phyloP scores from a whole-genome alignment of 1,140 invertebrate species.

The Drosophila mojavensis region DNA sequence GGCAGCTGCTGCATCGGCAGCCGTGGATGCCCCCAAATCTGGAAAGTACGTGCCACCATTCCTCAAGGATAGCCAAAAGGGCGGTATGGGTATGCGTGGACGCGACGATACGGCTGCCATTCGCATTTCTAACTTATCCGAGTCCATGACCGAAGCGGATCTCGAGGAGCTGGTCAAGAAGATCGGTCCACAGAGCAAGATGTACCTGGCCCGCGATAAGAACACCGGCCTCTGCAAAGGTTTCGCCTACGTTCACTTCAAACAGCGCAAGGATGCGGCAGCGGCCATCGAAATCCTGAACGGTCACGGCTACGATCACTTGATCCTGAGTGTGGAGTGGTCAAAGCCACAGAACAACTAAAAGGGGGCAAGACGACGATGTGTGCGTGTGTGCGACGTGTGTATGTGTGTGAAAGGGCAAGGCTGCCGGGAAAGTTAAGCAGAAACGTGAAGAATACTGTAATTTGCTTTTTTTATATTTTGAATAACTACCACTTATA shows the following conservation, averaged over 20 bases:
- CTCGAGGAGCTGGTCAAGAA: conserved; percentile 96
- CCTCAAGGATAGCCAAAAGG: conserved; percentile 92
- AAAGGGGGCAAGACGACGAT: not conserved
- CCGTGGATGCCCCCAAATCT: conserved; percentile 84
- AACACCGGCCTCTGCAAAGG: conserved; percentile 93
- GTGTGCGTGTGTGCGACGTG: conserved; percentile 12
- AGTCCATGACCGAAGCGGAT: conserved; percentile 97
- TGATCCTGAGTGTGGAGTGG: conserved; percentile 99
- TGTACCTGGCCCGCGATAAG: conserved; percentile 95
- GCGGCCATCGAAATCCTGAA: conserved; percentile 95
- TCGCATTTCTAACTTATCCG: conserved; percentile 98
- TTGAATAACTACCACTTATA: conserved; percentile 29
- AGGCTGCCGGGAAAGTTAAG: not conserved
- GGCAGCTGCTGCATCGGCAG: conserved; percentile 66
- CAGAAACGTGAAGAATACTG: not conserved
- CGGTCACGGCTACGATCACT: conserved; percentile 98
- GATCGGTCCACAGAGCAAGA: conserved; percentile 87
- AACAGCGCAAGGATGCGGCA: conserved; percentile 94
- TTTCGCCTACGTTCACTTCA: conserved; percentile 99
- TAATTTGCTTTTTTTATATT: conserved; percentile 11
- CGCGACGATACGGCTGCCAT: conserved; percentile 95
- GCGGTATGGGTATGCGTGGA: conserved; percentile 88
- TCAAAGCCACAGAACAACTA: conserved; percentile 91
- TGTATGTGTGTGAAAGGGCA: not conserved
- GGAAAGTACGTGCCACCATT: conserved; percentile 94